phyloP scores from a whole-genome alignment of 2,888 invertebrate species.

The Acronicta psi region DNA sequence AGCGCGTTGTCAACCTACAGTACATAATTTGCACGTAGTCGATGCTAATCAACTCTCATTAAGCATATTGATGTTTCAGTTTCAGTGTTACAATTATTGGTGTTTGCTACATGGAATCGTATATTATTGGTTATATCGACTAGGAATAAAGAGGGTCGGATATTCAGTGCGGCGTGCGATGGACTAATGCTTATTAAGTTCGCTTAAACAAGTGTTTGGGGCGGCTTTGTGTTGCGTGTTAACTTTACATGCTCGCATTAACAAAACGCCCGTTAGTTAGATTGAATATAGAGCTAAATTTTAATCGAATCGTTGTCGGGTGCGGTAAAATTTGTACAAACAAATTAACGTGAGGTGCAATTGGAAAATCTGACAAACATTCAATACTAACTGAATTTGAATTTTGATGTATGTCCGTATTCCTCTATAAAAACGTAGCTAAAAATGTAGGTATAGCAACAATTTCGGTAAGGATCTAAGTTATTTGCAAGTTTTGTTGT shows the following conservation, averaged over 20 bases:
- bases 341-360: slow-evolving; percentile 82
- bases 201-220: slow-evolving; percentile 46
- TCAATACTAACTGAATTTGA: slow-evolving; percentile 73
- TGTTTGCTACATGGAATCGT: slow-evolving; percentile 66
- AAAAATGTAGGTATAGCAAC: background rate
- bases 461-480: background rate
- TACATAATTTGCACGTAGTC: slow-evolving; percentile 69
- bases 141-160: slow-evolving; percentile 32
- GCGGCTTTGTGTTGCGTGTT: slow-evolving; percentile 46
- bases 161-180: slow-evolving; percentile 32
- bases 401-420: slow-evolving; percentile 58
- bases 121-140: slow-evolving; percentile 48
- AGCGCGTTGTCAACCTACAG: slow-evolving; percentile 55
- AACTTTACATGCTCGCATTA: slow-evolving; percentile 59
- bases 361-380: slow-evolving; percentile 82
- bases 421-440: slow-evolving; percentile 6
- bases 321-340: slow-evolving; percentile 79
- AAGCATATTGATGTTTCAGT: slow-evolving; percentile 76
- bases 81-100: slow-evolving; percentile 74
- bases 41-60: slow-evolving; percentile 80
- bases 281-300: slow-evolving; percentile 74
- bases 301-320: slow-evolving; percentile 78
- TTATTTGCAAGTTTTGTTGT: too few relatives aligned
- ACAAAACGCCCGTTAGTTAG: slow-evolving; percentile 61
- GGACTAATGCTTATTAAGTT: slow-evolving; percentile 46